Evolutionary conservation across 1,140 invertebrate genomes (phyloP).

Genomic region (Leptopilina clavipes): DNA sequence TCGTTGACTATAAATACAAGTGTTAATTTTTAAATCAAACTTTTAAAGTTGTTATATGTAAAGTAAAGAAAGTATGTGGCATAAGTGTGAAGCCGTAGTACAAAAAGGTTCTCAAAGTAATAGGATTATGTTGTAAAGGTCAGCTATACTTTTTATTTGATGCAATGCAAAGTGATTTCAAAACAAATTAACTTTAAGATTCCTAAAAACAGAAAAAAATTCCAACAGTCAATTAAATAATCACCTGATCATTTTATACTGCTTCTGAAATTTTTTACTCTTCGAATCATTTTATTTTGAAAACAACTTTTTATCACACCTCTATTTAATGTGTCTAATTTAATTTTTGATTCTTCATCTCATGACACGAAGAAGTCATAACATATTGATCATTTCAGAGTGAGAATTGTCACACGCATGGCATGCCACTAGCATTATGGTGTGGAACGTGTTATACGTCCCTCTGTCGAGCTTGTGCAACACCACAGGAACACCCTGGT

Average conservation of each 20-base stretch:
- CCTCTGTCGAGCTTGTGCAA: conserved; percentile 81
- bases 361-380: not conserved
- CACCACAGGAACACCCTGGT: conserved; percentile 78
- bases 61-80: conserved; percentile 34
- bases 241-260: too few species aligned
- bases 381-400: conserved; percentile 62
- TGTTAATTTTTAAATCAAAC: conserved; percentile 31
- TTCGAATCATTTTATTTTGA: too few species aligned
- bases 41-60: conserved; percentile 31
- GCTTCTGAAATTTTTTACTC: not conserved
- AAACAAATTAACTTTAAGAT: conserved; percentile 31
- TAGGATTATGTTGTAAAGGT: conserved; percentile 58
- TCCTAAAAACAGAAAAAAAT: too few species aligned
- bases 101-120: conserved; percentile 53
- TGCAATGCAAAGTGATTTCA: conserved; percentile 31
- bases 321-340: too few species aligned
- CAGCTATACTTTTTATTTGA: conserved; percentile 35
- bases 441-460: conserved; percentile 81
- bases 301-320: too few species aligned
- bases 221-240: too few species aligned
- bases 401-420: conserved; percentile 83
- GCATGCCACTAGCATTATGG: conserved; percentile 83
- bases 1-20: conserved; percentile 1
- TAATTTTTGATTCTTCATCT: not conserved
- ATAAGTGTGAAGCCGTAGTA: conserved; percentile 58